phyloP scores from a whole-genome alignment of 2,888 invertebrate genomes.

The Saturnia japonica region DNA sequence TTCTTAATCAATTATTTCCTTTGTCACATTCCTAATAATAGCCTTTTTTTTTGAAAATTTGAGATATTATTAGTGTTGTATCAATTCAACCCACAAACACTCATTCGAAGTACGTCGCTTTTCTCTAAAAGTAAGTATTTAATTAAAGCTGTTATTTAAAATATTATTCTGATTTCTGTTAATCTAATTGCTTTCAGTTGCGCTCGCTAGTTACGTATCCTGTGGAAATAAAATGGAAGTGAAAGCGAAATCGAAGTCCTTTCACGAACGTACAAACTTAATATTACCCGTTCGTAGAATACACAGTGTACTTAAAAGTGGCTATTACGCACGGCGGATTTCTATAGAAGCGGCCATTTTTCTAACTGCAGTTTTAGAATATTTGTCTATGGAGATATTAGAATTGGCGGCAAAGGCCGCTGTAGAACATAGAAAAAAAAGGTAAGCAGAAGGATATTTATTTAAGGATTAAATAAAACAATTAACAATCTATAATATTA shows the following conservation, averaged over 20 bases:
- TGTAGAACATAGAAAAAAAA: slow-evolving; percentile 85
- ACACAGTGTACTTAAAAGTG: slow-evolving; percentile 82
- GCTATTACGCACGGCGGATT: slow-evolving; percentile 83
- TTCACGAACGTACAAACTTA: slow-evolving; percentile 74
- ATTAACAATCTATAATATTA: too few relatives aligned
- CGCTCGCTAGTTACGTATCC: background rate
- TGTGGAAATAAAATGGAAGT: too few relatives aligned
- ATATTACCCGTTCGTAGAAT: slow-evolving; percentile 84
- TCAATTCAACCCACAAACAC: too few relatives aligned
- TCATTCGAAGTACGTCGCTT: too few relatives aligned
- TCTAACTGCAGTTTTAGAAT: slow-evolving; percentile 84
- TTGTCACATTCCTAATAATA: too few relatives aligned
- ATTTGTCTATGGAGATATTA: slow-evolving; percentile 86
- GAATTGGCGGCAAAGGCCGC: slow-evolving; percentile 86
- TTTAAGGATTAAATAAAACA: background rate
- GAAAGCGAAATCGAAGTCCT: slow-evolving; percentile 73
- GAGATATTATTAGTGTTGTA: too few relatives aligned
- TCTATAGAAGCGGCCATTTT: slow-evolving; percentile 81
- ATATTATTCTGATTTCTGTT: background rate
- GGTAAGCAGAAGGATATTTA: slow-evolving; percentile 41
- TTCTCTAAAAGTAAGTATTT: too few relatives aligned
- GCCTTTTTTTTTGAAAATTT: too few relatives aligned
- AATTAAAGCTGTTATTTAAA: too few relatives aligned
- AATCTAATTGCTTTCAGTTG: background rate
- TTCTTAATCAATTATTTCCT: too few relatives aligned